Conservation (phyloP, 1,140 invertebrate species). For the Papilio dardanus region DNA sequence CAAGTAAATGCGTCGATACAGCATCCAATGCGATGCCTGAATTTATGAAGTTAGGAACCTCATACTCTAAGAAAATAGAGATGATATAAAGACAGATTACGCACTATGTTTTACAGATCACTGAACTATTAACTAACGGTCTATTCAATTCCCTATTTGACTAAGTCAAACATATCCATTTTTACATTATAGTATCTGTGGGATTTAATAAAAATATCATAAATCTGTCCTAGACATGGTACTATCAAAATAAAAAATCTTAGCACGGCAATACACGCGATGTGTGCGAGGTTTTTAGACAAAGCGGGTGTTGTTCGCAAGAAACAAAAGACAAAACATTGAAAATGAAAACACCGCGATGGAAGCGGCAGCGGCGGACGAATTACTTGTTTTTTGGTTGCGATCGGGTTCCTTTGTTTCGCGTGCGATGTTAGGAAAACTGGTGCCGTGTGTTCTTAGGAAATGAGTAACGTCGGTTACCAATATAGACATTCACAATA, state of each 20-base stretch:
- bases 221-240: slow-evolving; percentile 34
- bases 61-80: too few relatives aligned
- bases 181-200: too few relatives aligned
- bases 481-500: neutral
- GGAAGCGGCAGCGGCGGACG: slow-evolving; percentile 35
- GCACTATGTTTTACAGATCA: too few relatives aligned
- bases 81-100: too few relatives aligned
- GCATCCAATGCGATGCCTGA: too few relatives aligned
- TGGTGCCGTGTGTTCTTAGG: slow-evolving; percentile 11
- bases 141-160: too few relatives aligned
- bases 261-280: slow-evolving; percentile 64
- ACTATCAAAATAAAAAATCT: slow-evolving; percentile 61
- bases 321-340: slow-evolving; percentile 71
- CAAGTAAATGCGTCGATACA: neutral
- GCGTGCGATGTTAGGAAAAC: slow-evolving; percentile 7
- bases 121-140: too few relatives aligned
- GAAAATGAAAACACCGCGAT: slow-evolving; percentile 59
- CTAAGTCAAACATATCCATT: too few relatives aligned
- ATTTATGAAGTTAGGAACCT: too few relatives aligned
- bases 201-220: neutral
- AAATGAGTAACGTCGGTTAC: slow-evolving; percentile 3
- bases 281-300: slow-evolving; percentile 58
- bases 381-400: slow-evolving; percentile 28
- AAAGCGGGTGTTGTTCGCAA: slow-evolving; percentile 66
- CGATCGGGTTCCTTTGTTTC: slow-evolving; percentile 36